A percentile compares a stretch with the other conserved stretches of the same genome.
Evolutionary conservation across 2,888 invertebrate genomes (phyloP).

Genomic region (Xestoiulus laeticollis): DNA sequence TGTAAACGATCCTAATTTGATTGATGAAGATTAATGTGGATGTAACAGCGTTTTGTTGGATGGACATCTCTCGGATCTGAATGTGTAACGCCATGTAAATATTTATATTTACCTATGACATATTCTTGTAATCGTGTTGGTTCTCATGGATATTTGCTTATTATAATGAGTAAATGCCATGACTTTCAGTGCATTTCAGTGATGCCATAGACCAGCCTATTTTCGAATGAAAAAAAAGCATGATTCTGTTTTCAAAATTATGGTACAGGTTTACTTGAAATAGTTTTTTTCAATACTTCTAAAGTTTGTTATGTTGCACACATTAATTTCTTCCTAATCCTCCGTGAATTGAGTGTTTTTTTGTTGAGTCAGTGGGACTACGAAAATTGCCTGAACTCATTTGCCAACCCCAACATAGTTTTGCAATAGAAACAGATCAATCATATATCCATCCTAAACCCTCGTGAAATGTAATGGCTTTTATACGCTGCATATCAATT

Average conservation of each 20-base stretch:
- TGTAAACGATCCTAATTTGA: slow-evolving; percentile 27
- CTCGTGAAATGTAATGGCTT: slow-evolving; percentile 24
- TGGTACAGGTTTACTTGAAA: not conserved
- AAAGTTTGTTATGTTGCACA: not conserved
- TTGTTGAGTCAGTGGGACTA: not conserved
- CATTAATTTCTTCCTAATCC: not conserved
- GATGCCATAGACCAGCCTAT: not conserved
- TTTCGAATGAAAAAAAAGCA: not conserved
- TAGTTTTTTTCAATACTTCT: not conserved
- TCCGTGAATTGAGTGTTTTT: not conserved
- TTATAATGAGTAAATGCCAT: too few relatives aligned
- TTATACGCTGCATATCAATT: slow-evolving; percentile 39
- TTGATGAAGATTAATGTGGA: not conserved
- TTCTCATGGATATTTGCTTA: not conserved
- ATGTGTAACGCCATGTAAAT: not conserved
- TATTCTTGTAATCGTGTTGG: slow-evolving; percentile 16
- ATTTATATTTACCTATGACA: not conserved
- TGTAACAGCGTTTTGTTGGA: not conserved
- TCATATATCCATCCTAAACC: slow-evolving; percentile 14
- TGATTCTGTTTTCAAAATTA: not conserved
- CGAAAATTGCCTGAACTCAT: not conserved
- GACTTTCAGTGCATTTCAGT: not conserved
- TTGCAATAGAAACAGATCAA: not conserved
- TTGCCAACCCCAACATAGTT: not conserved
- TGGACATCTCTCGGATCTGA: not conserved